These are phyloP conservation scores for Picathartes gymnocephalus DNA, from an alignment of 2,113 vertebrate species.

Conservation along the genomic window DNA sequence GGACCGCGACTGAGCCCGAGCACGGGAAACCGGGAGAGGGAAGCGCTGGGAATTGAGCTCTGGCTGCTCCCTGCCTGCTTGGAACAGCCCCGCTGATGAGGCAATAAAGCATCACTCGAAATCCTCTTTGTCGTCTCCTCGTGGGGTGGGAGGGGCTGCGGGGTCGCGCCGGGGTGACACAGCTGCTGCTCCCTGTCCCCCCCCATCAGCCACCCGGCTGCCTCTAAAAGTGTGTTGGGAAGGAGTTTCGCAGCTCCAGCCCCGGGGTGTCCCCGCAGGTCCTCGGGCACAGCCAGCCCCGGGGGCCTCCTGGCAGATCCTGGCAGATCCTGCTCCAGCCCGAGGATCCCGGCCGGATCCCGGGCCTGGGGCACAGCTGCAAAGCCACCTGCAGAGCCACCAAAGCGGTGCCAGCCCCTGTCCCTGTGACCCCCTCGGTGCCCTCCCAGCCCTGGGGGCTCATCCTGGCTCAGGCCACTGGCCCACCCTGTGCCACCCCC, in stretches of 20 bases:
- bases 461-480: too few relatives aligned
- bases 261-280: not conserved
- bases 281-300: not conserved
- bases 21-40: fast-evolving
- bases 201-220: not conserved
- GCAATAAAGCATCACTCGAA: constrained; percentile 21
- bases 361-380: fast-evolving
- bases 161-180: fast-evolving
- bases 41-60: not conserved
- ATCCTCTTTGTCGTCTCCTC: not conserved
- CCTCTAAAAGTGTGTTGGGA: not conserved
- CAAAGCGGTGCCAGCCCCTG: fast-evolving
- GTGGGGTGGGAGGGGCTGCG: fast-evolving
- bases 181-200: not conserved
- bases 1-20: not conserved
- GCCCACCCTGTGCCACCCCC: not conserved
- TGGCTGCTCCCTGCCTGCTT: not conserved
- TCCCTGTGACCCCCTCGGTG: not conserved
- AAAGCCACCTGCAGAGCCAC: not conserved
- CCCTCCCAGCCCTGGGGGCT: not conserved
- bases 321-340: not conserved
- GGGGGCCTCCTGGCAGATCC: fast-evolving
- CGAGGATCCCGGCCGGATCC: not conserved
- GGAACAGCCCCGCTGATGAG: not conserved
- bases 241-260: not conserved